Conservation (phyloP, 2,797 vertebrate species). For the Cuniculus paca region DNA sequence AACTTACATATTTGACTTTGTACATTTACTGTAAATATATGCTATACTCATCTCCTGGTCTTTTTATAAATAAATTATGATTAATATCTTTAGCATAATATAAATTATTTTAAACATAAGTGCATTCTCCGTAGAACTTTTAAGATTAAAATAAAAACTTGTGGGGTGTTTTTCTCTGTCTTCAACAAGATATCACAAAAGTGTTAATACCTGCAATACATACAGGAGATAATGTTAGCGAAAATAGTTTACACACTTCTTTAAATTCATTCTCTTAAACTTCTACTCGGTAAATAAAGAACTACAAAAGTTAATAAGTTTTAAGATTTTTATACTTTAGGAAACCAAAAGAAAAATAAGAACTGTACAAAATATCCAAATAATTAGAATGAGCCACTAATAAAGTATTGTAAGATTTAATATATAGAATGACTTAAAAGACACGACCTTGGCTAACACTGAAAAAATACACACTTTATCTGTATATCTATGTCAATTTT, state of each 20-base stretch:
- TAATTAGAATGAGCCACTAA: not conserved
- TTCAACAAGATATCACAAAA: constrained; percentile 54
- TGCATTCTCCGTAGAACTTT: not conserved
- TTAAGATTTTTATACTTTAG: not conserved
- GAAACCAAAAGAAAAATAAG: constrained; percentile 18
- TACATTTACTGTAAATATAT: constrained; percentile 75
- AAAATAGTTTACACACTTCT: constrained; percentile 27
- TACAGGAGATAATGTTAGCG: not conserved
- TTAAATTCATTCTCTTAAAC: not conserved
- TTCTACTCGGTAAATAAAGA: not conserved
- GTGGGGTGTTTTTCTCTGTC: not conserved
- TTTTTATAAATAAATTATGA: constrained; percentile 78
- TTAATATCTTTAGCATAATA: constrained; percentile 23
- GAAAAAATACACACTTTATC: not conserved
- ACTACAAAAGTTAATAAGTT: not conserved
- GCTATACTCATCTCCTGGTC: constrained; percentile 83
- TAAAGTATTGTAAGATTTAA: not conserved
- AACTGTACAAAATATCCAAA: not conserved
- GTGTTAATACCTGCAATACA: constrained; percentile 25
- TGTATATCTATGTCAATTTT: not conserved
- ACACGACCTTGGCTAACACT: not conserved
- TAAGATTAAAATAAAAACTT: not conserved
- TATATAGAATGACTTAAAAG: not conserved
- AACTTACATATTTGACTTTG: not conserved
- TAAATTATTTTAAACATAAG: constrained; percentile 9